Evolutionary conservation across 2,113 vertebrate genomes (phyloP).

Genomic region (Pollachius pollachius): DNA sequence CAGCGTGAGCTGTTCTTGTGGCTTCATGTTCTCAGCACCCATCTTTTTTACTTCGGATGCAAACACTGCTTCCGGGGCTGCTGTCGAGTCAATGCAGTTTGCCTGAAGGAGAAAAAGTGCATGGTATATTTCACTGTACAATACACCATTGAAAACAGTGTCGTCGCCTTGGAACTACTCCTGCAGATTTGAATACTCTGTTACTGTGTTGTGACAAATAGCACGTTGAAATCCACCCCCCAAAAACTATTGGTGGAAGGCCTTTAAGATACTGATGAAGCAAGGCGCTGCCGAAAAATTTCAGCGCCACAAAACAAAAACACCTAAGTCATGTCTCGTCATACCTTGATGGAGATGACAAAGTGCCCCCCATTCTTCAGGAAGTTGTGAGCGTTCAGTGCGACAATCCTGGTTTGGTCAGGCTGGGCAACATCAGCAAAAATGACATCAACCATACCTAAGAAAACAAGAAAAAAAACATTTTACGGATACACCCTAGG

Average conservation of each 20-base stretch:
- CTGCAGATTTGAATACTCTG: too few species aligned
- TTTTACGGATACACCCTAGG: too few species aligned
- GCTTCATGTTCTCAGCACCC: slow-evolving; percentile 91
- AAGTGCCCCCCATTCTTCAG: slow-evolving; percentile 91
- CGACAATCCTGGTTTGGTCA: slow-evolving; percentile 91
- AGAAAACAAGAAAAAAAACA: background rate
- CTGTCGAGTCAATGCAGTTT: slow-evolving; percentile 93
- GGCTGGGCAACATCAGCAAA: slow-evolving; percentile 94
- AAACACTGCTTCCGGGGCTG: slow-evolving; percentile 88
- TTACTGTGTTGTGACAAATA: too few species aligned
- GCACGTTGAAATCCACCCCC: too few species aligned
- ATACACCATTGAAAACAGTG: too few species aligned
- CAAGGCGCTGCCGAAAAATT: too few species aligned
- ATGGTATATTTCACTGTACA: too few species aligned
- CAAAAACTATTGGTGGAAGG: too few species aligned
- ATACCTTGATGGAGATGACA: slow-evolving; percentile 93
- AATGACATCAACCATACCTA: slow-evolving; percentile 97
- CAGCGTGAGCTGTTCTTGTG: slow-evolving; percentile 90
- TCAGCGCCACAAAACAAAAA: too few species aligned
- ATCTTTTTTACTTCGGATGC: slow-evolving; percentile 91
- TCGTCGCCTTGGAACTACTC: too few species aligned
- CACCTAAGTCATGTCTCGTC: background rate
- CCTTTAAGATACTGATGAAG: too few species aligned
- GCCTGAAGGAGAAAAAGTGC: slow-evolving; percentile 66
- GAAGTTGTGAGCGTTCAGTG: slow-evolving; percentile 91